These are phyloP conservation scores for Pterocles gutturalis DNA, from an alignment of 2,113 vertebrate species.

Conservation along the genomic window DNA sequence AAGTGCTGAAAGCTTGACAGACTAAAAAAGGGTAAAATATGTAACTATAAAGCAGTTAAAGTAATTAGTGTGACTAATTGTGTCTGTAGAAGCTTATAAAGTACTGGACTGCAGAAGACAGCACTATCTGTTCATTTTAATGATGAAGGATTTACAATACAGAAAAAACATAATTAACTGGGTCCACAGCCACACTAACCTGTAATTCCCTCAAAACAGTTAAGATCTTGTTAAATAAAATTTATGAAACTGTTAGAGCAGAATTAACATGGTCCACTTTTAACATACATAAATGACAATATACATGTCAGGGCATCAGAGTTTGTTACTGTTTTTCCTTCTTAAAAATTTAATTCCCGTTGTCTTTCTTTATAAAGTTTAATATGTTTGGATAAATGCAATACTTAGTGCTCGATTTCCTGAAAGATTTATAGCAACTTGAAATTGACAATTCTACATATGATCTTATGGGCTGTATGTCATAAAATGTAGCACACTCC, in stretches of 20 bases:
- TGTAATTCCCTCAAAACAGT: neutral
- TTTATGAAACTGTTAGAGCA: neutral
- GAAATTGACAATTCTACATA: neutral
- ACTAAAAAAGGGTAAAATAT: neutral
- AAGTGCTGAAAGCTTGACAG: neutral
- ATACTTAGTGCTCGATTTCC: neutral
- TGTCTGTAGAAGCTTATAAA: conserved; percentile 10
- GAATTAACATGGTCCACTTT: neutral
- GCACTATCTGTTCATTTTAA: neutral
- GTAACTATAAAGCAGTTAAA: neutral
- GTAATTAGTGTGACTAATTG: neutral
- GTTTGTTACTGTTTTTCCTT: neutral
- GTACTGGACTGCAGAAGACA: neutral
- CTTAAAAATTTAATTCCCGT: neutral
- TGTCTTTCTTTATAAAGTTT: neutral
- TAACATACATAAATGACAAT: neutral
- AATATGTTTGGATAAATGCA: neutral
- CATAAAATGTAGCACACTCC: neutral
- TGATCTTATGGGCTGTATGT: neutral
- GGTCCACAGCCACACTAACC: neutral
- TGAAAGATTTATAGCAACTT: neutral
- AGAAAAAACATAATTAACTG: neutral
- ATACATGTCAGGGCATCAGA: neutral
- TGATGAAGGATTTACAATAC: neutral
- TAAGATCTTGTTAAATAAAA: neutral